These are phyloP conservation scores for Rhynchonycteris naso DNA, from an alignment of 2,797 vertebrate species.

Conservation along the genomic window DNA sequence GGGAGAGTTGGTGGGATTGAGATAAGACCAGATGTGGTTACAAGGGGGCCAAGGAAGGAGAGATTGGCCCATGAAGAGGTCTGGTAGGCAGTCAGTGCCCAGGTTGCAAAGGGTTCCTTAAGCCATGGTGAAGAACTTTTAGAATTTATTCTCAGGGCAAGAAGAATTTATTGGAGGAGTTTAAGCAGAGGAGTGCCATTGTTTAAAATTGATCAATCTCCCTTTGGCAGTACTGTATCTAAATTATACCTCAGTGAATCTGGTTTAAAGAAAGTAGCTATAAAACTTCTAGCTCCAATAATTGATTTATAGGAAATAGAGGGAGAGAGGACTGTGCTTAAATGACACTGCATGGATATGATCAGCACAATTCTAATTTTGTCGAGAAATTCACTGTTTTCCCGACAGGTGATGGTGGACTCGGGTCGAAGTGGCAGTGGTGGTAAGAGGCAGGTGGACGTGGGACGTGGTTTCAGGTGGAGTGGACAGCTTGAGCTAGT, in stretches of 20 bases:
- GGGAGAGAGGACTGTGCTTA: not conserved
- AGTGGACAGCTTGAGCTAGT: not conserved
- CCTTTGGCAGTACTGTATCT: not conserved
- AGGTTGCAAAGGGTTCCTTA: not conserved
- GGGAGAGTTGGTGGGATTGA: not conserved
- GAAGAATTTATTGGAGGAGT: not conserved
- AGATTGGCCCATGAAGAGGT: not conserved
- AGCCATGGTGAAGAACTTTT: not conserved
- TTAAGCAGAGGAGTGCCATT: not conserved
- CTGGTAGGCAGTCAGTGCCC: not conserved
- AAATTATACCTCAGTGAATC: not conserved
- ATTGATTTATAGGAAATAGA: not conserved
- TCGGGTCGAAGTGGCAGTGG: not conserved
- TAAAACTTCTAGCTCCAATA: not conserved
- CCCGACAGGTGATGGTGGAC: not conserved
- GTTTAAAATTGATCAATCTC: not conserved
- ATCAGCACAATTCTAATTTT: not conserved
- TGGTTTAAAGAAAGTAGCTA: not conserved
- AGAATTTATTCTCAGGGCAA: not conserved
- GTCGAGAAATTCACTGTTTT: not conserved
- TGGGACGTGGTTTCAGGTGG: not conserved
- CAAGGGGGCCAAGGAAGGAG: not conserved
- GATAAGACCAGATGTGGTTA: not conserved
- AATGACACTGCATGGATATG: not conserved
- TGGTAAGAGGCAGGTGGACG: not conserved